Evolutionary conservation across 2,888 invertebrate genomes (phyloP).

Genomic region (Perithous albicinctus): DNA sequence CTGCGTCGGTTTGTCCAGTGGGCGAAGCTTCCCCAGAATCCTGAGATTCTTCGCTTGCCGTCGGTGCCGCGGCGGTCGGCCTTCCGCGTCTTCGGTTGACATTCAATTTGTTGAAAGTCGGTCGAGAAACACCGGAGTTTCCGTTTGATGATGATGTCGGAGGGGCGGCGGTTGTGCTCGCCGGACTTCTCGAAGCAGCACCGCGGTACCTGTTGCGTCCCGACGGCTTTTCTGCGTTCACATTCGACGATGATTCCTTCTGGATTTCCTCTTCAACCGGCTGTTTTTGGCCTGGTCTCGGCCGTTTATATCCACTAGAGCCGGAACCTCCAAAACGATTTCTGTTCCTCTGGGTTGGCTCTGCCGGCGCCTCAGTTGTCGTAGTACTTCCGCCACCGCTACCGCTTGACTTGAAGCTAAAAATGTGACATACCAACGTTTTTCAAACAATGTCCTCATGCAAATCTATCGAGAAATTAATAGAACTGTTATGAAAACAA

Average conservation of each 20-base stretch:
- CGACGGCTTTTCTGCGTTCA: constrained; percentile 76
- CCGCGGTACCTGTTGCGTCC: constrained; percentile 79
- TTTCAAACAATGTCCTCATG: neutral
- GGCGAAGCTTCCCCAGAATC: constrained; percentile 70
- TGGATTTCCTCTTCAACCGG: constrained; percentile 78
- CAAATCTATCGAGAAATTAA: neutral
- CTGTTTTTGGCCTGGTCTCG: constrained; percentile 77
- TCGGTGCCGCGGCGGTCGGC: constrained; percentile 75
- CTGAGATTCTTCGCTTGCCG: constrained; percentile 72
- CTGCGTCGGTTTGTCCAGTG: constrained; percentile 49
- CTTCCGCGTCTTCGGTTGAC: constrained; percentile 79
- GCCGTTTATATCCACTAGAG: constrained; percentile 76
- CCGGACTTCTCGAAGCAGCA: constrained; percentile 71
- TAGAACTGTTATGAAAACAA: neutral
- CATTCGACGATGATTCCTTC: constrained; percentile 77
- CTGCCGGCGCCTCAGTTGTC: constrained; percentile 74
- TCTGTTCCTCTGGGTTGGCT: constrained; percentile 76
- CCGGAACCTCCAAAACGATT: constrained; percentile 78
- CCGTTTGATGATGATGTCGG: constrained; percentile 67
- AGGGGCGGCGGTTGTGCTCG: constrained; percentile 69
- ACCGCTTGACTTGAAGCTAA: constrained; percentile 79
- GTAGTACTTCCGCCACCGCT: constrained; percentile 75
- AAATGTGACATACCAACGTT: neutral
- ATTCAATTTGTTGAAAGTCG: constrained; percentile 79
- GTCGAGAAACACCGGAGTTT: constrained; percentile 72